These are phyloP conservation scores for Hylia prasina DNA, from an alignment of 2,113 vertebrate genomes.

Conservation along the genomic window DNA sequence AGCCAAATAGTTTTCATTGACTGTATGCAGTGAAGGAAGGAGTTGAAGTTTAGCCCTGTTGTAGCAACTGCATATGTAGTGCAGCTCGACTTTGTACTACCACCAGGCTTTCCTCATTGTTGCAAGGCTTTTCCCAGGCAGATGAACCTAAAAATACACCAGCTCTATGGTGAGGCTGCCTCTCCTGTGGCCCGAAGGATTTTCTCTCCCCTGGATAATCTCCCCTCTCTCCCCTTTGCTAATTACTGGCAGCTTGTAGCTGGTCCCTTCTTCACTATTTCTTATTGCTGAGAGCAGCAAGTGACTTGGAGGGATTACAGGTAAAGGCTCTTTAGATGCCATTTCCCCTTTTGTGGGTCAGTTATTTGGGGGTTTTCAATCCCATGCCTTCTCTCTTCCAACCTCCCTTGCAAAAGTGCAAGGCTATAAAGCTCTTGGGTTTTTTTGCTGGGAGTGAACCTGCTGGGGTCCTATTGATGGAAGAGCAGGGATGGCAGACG, in stretches of 20 bases:
- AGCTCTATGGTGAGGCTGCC: background rate
- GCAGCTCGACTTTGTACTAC: background rate
- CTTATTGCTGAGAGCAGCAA: background rate
- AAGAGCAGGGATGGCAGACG: accelerated
- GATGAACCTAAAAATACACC: slow-evolving; percentile 41
- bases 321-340: background rate
- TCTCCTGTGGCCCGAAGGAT: slow-evolving; percentile 1
- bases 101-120: slow-evolving; percentile 23
- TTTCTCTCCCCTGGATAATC: background rate
- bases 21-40: background rate
- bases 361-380: background rate
- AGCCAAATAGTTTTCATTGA: background rate
- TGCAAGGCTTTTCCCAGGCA: slow-evolving; percentile 43
- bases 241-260: background rate
- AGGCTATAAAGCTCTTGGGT: background rate
- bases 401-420: background rate
- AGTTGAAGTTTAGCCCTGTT: slow-evolving; percentile 35
- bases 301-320: background rate
- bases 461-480: background rate
- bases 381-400: background rate
- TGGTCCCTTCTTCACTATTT: background rate
- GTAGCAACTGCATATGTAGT: background rate
- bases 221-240: background rate
- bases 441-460: background rate
- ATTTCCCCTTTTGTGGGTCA: background rate